Conservation (phyloP, 92 coral and sea anemone species). For the Nematostella vectensis region DNA sequence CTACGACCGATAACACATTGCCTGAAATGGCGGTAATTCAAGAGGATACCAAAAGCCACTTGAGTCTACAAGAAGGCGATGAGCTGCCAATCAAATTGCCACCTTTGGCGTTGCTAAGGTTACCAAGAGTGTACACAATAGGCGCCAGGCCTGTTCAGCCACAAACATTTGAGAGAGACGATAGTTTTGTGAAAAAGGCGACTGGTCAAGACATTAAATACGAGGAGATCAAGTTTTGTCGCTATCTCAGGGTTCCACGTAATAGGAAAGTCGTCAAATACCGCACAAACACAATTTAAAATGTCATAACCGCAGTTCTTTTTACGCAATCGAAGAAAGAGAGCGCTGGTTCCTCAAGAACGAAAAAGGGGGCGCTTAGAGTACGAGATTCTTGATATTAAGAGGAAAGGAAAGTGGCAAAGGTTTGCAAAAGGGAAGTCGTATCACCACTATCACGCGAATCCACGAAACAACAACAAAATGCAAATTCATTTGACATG, state of each 20-base stretch:
- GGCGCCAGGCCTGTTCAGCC: slow-evolving; percentile 5
- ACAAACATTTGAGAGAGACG: slow-evolving; percentile 38
- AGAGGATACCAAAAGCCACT: not conserved
- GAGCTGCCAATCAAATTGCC: slow-evolving; percentile 42
- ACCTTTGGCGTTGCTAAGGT: slow-evolving; percentile 17
- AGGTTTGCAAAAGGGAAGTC: no score
- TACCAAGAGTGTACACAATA: slow-evolving; percentile 34
- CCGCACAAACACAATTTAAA: no score
- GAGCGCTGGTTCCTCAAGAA: no score
- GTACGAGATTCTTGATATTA: no score
- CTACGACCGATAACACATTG: no score
- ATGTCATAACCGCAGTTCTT: no score
- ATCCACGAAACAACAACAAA: no score
- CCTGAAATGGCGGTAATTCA: not conserved
- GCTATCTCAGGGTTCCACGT: slow-evolving; percentile 47
- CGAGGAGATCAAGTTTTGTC: slow-evolving; percentile 52
- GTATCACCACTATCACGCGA: no score
- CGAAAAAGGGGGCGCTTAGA: no score
- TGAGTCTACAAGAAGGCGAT: slow-evolving; percentile 19
- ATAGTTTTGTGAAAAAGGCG: slow-evolving; percentile 13
- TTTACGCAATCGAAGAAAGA: no score
- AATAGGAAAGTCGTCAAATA: slow-evolving; percentile 6
- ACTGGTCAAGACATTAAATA: slow-evolving; percentile 16
- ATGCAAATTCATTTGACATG: no score
- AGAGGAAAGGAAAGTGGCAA: no score